Evolutionary conservation across 2,113 vertebrate species (phyloP).

Genomic region (rabbit (Oryctolagus cuniculus)): DNA sequence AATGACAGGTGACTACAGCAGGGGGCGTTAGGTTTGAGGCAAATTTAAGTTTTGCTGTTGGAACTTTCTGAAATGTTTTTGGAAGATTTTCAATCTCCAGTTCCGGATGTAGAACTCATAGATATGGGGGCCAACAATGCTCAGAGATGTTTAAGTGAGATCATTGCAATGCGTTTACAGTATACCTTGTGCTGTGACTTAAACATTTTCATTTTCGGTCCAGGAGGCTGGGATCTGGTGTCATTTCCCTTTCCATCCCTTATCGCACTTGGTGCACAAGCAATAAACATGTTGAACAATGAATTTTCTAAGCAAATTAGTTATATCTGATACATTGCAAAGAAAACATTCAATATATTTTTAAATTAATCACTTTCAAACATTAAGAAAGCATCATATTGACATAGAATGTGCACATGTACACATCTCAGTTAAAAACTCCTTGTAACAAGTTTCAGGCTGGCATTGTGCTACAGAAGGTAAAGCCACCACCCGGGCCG

Average conservation of each 20-base stretch:
- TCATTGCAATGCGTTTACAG: background rate
- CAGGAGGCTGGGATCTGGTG: background rate
- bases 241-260: background rate
- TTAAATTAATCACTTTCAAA: background rate
- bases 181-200: background rate
- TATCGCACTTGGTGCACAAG: background rate
- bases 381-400: background rate
- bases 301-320: background rate
- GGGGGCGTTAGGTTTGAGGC: background rate
- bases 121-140: too few species aligned
- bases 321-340: conserved; percentile 5
- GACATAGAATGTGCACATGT: background rate
- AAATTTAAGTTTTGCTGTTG: background rate
- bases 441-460: background rate
- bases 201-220: background rate
- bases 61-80: background rate
- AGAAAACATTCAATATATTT: background rate
- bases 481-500: too few species aligned
- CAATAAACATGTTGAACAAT: background rate
- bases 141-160: background rate
- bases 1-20: too few species aligned
- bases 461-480: too few species aligned
- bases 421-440: background rate
- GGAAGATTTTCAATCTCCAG: background rate
- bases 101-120: background rate